Percentiles rank a stretch among this genome's conserved stretches.
Conservation (phyloP, 2,797 vertebrate genomes). For the Paramormyrops hopkinsi region DNA sequence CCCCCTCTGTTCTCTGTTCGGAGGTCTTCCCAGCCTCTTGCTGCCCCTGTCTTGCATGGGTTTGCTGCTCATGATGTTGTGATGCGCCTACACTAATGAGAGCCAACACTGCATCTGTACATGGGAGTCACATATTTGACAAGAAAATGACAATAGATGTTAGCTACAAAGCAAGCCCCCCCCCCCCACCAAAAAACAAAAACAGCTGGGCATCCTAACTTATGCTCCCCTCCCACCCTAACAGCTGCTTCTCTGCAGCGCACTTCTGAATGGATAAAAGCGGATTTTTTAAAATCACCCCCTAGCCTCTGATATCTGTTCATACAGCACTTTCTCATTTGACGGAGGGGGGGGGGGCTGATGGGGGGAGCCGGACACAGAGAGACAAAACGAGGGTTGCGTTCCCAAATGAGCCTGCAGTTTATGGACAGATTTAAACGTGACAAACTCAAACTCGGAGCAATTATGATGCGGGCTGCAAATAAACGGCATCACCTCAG, state of each 20-base stretch:
- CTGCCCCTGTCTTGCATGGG: neutral
- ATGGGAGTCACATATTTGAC: neutral
- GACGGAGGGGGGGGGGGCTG: neutral
- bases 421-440: constrained; percentile 29
- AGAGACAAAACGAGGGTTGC: neutral
- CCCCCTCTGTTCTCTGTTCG: constrained; percentile 44
- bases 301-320: neutral
- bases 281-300: neutral
- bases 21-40: constrained; percentile 39
- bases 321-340: neutral
- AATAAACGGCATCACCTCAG: constrained; percentile 29
- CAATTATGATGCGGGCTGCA: constrained; percentile 25
- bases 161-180: neutral
- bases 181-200: no score
- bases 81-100: neutral
- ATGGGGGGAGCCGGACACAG: neutral
- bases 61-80: neutral
- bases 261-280: neutral
- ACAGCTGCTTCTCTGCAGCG: neutral
- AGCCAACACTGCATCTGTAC: neutral
- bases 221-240: neutral
- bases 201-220: neutral
- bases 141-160: neutral
- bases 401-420: neutral
- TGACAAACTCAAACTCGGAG: constrained; percentile 32